Conservation (phyloP, 2,888 invertebrate genomes). For the Mycalesis mineus region DNA sequence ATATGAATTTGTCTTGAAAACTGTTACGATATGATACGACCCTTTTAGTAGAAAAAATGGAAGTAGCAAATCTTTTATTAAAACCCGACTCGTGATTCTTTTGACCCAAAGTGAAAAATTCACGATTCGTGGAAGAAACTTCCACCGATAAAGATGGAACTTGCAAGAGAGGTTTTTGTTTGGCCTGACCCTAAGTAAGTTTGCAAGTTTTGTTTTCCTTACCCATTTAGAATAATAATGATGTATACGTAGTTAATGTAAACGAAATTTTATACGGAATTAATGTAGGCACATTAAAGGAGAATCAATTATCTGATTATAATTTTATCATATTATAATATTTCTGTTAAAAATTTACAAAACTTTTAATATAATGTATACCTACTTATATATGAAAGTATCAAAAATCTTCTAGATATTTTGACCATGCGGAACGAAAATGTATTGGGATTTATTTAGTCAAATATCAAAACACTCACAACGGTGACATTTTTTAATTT, state of each 20-base stretch:
- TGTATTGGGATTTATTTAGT: too few species aligned
- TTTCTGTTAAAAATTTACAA: too few species aligned
- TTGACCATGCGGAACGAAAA: too few species aligned
- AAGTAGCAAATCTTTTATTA: constrained; percentile 12
- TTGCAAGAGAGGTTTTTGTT: constrained; percentile 17
- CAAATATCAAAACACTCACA: too few species aligned
- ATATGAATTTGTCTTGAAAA: too few species aligned
- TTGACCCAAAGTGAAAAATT: constrained; percentile 15
- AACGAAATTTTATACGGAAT: background rate
- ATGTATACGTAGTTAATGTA: background rate
- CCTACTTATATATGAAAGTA: too few species aligned
- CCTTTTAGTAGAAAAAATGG: background rate
- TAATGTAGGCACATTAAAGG: background rate
- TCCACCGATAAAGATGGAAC: constrained; percentile 5
- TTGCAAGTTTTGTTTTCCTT: constrained; percentile 15
- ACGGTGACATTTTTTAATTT: too few species aligned
- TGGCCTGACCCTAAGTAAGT: constrained; percentile 13
- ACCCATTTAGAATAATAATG: constrained; percentile 15
- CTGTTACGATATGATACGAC: too few species aligned
- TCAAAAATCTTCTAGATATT: too few species aligned
- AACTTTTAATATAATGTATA: too few species aligned
- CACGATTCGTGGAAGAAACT: constrained; percentile 8
- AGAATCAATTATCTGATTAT: too few species aligned
- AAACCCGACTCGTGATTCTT: constrained; percentile 11
- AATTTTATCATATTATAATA: too few species aligned